Percentiles rank a stretch among this genome's conserved stretches.
phyloP scores from a whole-genome alignment of 2,888 invertebrate species.

The Agrotis clavis region DNA sequence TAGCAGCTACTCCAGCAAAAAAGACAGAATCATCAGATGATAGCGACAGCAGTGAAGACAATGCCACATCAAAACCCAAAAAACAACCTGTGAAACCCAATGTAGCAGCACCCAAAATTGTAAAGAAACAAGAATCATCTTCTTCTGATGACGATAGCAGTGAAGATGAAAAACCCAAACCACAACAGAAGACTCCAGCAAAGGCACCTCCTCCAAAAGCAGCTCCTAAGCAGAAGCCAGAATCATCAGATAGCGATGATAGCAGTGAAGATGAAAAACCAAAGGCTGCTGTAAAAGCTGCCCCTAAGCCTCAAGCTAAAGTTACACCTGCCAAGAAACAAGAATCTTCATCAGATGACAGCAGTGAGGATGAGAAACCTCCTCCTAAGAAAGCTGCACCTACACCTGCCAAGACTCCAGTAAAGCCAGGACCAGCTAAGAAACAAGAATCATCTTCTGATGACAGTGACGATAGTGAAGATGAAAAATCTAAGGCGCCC shows the following conservation, averaged over 20 bases:
- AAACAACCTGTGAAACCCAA: conserved; percentile 74
- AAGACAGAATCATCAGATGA: conserved; percentile 76
- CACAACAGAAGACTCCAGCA: conserved; percentile 65
- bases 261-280: conserved; percentile 81
- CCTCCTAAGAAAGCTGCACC: conserved; percentile 63
- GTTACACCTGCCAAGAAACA: conserved; percentile 68
- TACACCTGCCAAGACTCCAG: conserved; percentile 68
- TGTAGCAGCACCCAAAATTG: conserved; percentile 64
- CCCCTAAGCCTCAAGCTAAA: conserved; percentile 63
- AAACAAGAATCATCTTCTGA: conserved; percentile 72
- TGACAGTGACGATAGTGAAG: conserved; percentile 80
- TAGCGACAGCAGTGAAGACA: conserved; percentile 68
- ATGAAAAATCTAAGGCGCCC: conserved; percentile 64
- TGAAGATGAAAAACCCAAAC: conserved; percentile 78
- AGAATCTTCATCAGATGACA: conserved; percentile 79
- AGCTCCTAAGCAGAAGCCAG: conserved; percentile 62
- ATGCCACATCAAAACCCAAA: conserved; percentile 68
- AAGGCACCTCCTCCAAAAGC: conserved; percentile 65
- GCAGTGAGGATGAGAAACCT: conserved; percentile 75
- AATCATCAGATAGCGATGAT: conserved; percentile 71
- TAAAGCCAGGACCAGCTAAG: conserved; percentile 59
- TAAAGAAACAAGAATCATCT: conserved; percentile 76
- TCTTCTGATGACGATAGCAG: conserved; percentile 77
- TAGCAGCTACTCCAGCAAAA: conserved; percentile 51
- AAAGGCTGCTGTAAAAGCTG: conserved; percentile 66